A percentile compares a stretch with the other conserved stretches of the same genome.
Evolutionary conservation across 2,888 invertebrate genomes (phyloP).

Genomic region (Leptopilina drosophilae): DNA sequence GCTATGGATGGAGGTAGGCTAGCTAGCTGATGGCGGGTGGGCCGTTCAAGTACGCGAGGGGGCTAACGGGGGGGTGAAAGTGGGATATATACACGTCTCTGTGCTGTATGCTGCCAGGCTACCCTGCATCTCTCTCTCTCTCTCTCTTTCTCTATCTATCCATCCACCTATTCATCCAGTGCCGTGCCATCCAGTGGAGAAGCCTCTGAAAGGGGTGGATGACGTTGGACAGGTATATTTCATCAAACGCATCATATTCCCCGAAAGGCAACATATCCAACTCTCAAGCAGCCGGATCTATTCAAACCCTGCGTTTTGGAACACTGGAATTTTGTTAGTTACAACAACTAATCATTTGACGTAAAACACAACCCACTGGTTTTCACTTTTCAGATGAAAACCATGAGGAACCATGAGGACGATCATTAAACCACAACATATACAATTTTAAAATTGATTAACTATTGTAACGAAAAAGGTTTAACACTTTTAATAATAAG

Average conservation of each 20-base stretch:
- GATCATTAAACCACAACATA: no score
- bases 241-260: conserved; percentile 32
- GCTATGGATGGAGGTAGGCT: conserved; percentile 65
- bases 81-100: conserved; percentile 68
- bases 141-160: conserved; percentile 54
- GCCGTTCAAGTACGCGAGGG: conserved; percentile 52
- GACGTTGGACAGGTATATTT: conserved; percentile 35
- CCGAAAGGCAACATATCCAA: neutral
- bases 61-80: conserved; percentile 42
- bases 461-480: no score
- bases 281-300: neutral
- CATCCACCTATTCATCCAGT: conserved; percentile 58
- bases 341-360: no score
- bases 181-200: conserved; percentile 30
- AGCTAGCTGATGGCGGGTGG: conserved; percentile 57
- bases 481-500: no score
- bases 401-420: no score
- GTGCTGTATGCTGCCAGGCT: conserved; percentile 63
- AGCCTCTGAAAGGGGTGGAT: conserved; percentile 26
- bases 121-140: conserved; percentile 62
- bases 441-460: no score
- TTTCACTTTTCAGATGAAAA: no score
- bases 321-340: neutral
- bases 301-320: neutral
- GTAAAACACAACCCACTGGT: no score